These are phyloP conservation scores for Rhyzopertha dominica DNA, from an alignment of 1,140 invertebrate species.

Conservation along the genomic window DNA sequence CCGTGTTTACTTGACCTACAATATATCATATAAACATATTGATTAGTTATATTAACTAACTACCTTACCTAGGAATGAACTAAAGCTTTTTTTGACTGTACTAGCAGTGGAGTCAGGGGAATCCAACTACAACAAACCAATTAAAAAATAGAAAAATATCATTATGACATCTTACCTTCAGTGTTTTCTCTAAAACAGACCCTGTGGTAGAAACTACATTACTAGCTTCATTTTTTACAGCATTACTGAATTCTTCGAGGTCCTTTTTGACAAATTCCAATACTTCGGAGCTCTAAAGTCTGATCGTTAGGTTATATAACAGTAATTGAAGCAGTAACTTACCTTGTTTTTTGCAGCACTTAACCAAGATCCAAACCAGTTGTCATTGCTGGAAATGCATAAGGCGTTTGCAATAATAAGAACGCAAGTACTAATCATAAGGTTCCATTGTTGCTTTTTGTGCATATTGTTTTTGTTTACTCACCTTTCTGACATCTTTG, in stretches of 20 bases:
- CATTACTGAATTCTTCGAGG: conserved; percentile 65
- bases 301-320: too few relatives aligned
- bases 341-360: conserved; percentile 44
- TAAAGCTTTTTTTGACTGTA: conserved; percentile 65
- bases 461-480: too few relatives aligned
- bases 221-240: conserved; percentile 63
- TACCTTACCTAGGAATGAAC: conserved; percentile 59
- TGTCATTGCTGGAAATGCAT: conserved; percentile 21
- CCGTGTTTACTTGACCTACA: conserved; percentile 59
- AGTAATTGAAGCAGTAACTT: too few relatives aligned
- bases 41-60: not conserved
- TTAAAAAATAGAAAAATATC: not conserved
- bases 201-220: conserved; percentile 59
- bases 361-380: conserved; percentile 43
- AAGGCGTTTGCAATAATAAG: too few relatives aligned
- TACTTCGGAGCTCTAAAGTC: conserved; percentile 61
- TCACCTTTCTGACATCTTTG: too few relatives aligned
- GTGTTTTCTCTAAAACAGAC: conserved; percentile 59
- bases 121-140: conserved; percentile 54
- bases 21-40: conserved; percentile 14
- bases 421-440: too few relatives aligned
- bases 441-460: too few relatives aligned
- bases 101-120: conserved; percentile 62
- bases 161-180: conserved; percentile 52
- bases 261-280: conserved; percentile 73